phyloP scores from a whole-genome alignment of 2,113 vertebrate species.

The Syngnathus typhle region DNA sequence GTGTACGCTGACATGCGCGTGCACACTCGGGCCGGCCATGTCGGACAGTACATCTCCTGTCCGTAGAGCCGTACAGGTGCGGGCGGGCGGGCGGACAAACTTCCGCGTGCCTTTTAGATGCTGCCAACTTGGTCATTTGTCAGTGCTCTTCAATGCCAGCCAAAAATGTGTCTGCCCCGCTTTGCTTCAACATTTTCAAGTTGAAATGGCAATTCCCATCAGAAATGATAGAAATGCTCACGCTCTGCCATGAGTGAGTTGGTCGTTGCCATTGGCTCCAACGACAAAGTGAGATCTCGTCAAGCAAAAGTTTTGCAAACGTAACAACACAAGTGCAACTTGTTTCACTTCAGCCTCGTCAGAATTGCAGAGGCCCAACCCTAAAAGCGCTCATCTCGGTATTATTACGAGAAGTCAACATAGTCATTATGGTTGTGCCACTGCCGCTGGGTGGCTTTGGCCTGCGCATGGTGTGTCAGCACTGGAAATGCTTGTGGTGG shows the following conservation, averaged over 20 bases:
- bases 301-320: neutral
- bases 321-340: constrained; percentile 32
- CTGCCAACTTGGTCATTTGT: constrained; percentile 44
- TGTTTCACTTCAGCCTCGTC: constrained; percentile 22
- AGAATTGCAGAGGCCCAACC: constrained; percentile 24
- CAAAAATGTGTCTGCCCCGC: constrained; percentile 31
- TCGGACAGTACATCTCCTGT: constrained; percentile 38
- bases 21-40: constrained; percentile 24
- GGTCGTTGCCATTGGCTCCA: neutral
- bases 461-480: constrained; percentile 45
- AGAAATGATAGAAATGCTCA: neutral
- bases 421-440: constrained; percentile 65
- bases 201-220: neutral
- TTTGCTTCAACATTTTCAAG: constrained; percentile 10
- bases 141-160: constrained; percentile 30
- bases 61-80: constrained; percentile 39
- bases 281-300: neutral
- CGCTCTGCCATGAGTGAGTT: too few relatives aligned
- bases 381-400: constrained; percentile 48
- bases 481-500: constrained; percentile 59
- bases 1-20: neutral
- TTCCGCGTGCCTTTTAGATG: constrained; percentile 31
- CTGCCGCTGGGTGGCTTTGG: constrained; percentile 57
- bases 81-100: constrained; percentile 35
- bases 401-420: constrained; percentile 64